Evolutionary conservation across 2,888 invertebrate species (phyloP).

Genomic region (Digitonthophagus gazella): DNA sequence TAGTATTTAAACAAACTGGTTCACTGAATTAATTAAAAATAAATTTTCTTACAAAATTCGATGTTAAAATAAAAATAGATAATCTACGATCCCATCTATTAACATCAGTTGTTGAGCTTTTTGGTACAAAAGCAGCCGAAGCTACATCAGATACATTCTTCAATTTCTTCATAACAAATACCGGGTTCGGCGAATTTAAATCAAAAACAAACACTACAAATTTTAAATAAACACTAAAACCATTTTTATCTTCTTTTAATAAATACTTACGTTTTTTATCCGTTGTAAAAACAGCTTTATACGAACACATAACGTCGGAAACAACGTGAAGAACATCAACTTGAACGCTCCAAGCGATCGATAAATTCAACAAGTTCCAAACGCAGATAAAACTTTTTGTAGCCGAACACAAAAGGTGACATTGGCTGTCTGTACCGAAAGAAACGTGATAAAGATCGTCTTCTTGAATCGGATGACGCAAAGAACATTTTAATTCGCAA

Average conservation of each 20-base stretch:
- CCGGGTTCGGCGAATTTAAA: conserved; percentile 56
- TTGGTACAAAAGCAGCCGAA: conserved; percentile 60
- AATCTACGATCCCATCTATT: conserved; percentile 61
- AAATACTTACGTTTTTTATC: conserved; percentile 61
- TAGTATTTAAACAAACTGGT: too few relatives aligned
- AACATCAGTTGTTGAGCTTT: conserved; percentile 50
- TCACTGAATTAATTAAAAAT: conserved; percentile 23
- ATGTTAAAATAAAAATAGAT: conserved; percentile 61
- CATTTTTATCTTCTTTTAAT: not conserved
- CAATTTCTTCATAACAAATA: conserved; percentile 55
- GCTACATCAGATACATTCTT: conserved; percentile 48
- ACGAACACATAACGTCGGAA: conserved; percentile 62
- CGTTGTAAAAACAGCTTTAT: conserved; percentile 67
- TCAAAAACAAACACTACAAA: conserved; percentile 64
- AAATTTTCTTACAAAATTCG: conserved; percentile 56
- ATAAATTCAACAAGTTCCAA: conserved; percentile 72
- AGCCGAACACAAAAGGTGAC: conserved; percentile 59
- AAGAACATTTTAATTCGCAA: conserved; percentile 58
- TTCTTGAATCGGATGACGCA: conserved; percentile 50
- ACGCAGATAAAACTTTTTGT: conserved; percentile 62
- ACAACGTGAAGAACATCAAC: conserved; percentile 53
- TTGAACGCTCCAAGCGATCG: conserved; percentile 66
- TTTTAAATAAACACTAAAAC: conserved; percentile 21
- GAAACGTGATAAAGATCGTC: conserved; percentile 52
- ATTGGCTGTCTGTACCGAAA: conserved; percentile 58